These are phyloP conservation scores for Lordiphosa andalusiaca DNA, from an alignment of 2,888 invertebrate species.

Conservation along the genomic window DNA sequence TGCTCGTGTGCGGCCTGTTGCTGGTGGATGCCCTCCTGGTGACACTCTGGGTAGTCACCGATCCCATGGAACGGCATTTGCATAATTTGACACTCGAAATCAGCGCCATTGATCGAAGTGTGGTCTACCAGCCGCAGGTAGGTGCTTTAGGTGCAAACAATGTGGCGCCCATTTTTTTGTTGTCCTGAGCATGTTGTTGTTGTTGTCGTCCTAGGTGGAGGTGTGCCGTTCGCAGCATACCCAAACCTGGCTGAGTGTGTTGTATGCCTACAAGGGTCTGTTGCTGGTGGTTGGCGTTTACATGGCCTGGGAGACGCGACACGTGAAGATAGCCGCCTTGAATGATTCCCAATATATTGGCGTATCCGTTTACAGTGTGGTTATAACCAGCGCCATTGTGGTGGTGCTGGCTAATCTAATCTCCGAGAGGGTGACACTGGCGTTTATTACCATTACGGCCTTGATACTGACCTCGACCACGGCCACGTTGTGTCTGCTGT, in stretches of 20 bases:
- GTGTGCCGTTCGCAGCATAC: conserved; percentile 93
- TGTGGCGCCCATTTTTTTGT: too few species aligned
- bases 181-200: too few species aligned
- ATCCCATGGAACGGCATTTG: conserved; percentile 92
- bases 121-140: conserved; percentile 93
- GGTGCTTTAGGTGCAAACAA: too few species aligned
- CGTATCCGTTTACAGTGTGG: conserved; percentile 94
- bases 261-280: conserved; percentile 94
- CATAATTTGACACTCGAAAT: conserved; percentile 91
- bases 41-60: conserved; percentile 90
- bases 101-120: conserved; percentile 88
- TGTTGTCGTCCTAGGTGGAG: conserved; percentile 85
- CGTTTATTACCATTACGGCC: conserved; percentile 90
- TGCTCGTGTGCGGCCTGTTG: conserved; percentile 89
- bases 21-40: conserved; percentile 91
- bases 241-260: conserved; percentile 92
- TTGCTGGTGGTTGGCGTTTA: conserved; percentile 93
- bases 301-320: conserved; percentile 97
- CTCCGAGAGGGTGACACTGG: conserved; percentile 89
- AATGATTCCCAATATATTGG: conserved; percentile 97
- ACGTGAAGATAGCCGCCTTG: conserved; percentile 93
- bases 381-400: conserved; percentile 92
- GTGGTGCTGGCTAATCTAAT: conserved; percentile 94
- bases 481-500: conserved; percentile 90
- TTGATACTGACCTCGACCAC: conserved; percentile 93